Conservation (phyloP, 2,888 invertebrate genomes). For the Xylota segnis region DNA sequence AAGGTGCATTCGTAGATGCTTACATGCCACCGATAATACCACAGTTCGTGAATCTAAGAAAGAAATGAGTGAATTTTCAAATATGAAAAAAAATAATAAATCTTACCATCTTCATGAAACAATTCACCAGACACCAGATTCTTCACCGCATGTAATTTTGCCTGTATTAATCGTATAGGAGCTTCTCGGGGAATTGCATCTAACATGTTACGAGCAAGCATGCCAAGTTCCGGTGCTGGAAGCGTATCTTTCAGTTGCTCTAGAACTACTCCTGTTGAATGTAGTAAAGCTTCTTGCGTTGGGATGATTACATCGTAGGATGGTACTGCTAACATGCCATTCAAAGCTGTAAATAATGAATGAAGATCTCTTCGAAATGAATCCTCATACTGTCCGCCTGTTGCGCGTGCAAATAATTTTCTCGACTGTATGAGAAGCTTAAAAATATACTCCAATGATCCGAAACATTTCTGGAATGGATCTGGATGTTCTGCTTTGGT, state of each 20-base stretch:
- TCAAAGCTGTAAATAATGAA: conserved; percentile 91
- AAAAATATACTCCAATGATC: conserved; percentile 96
- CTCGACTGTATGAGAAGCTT: conserved; percentile 96
- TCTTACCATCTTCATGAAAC: conserved; percentile 89
- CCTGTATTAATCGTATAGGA: conserved; percentile 90
- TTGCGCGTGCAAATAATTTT: conserved; percentile 92
- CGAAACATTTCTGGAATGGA: conserved; percentile 95
- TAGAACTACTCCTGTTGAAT: conserved; percentile 93
- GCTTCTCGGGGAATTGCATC: conserved; percentile 87
- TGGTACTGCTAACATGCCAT: conserved; percentile 90
- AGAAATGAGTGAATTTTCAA: conserved; percentile 2
- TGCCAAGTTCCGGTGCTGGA: conserved; percentile 91
- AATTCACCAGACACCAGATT: conserved; percentile 91
- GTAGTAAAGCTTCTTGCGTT: conserved; percentile 92
- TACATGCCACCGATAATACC: conserved; percentile 92
- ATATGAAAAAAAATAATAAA: not conserved
- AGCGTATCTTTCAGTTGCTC: conserved; percentile 91
- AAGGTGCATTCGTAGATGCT: conserved; percentile 93
- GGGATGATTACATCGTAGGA: conserved; percentile 90
- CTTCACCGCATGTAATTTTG: conserved; percentile 92
- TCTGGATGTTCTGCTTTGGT: conserved; percentile 94
- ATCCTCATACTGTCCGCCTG: conserved; percentile 95
- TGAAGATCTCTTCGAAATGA: conserved; percentile 93
- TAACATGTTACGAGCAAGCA: conserved; percentile 91
- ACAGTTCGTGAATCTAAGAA: conserved; percentile 92